These are phyloP conservation scores for Conops quadrifasciatus DNA, from an alignment of 2,888 invertebrate species.

Conservation along the genomic window DNA sequence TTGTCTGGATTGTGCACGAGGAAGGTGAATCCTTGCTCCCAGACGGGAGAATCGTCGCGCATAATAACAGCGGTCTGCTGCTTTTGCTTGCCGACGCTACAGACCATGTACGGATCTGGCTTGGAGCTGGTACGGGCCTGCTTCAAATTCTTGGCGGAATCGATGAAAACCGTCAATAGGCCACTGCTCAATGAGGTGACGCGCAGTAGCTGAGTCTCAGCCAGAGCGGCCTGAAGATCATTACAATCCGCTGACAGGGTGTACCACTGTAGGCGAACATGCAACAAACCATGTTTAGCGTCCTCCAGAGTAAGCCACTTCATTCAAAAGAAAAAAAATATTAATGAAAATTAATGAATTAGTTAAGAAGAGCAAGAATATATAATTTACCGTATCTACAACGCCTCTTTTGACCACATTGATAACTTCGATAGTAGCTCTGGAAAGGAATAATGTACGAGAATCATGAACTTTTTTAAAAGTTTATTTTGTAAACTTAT, in stretches of 20 bases:
- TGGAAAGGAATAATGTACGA: slow-evolving; percentile 54
- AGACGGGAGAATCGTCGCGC: slow-evolving; percentile 89
- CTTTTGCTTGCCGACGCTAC: slow-evolving; percentile 81
- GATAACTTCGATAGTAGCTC: slow-evolving; percentile 77
- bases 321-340: slow-evolving; percentile 37
- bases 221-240: slow-evolving; percentile 78
- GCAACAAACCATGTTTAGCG: slow-evolving; percentile 93
- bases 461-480: not conserved
- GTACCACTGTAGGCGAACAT: slow-evolving; percentile 90
- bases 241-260: slow-evolving; percentile 75
- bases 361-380: not conserved
- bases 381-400: slow-evolving; percentile 74
- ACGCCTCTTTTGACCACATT: slow-evolving; percentile 76
- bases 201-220: slow-evolving; percentile 78
- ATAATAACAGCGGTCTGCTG: slow-evolving; percentile 78
- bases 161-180: slow-evolving; percentile 85
- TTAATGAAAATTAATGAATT: not conserved
- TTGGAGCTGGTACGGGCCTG: slow-evolving; percentile 74
- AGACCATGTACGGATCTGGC: slow-evolving; percentile 85
- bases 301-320: slow-evolving; percentile 96
- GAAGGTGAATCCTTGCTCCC: slow-evolving; percentile 95
- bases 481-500: not conserved
- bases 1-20: slow-evolving; percentile 91
- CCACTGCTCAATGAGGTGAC: slow-evolving; percentile 80
- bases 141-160: slow-evolving; percentile 92